Base-by-base conservation (phyloP, 2,797 vertebrate genomes). In the Ispidina picta region DNA sequence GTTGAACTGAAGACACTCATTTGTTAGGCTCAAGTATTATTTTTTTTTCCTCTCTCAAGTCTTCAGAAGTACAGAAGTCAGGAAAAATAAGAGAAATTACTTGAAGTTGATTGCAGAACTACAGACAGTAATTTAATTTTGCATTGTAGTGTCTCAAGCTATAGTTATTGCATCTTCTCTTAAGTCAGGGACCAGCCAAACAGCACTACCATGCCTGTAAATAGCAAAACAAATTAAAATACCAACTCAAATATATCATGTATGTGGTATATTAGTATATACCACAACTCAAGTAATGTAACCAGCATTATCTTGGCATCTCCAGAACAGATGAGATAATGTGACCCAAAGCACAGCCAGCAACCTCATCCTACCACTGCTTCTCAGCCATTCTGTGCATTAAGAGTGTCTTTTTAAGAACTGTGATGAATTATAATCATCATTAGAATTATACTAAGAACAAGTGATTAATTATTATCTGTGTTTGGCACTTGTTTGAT, bases 41-140 rank as follows among this genome's bases (percentile, higher is more conserved):
- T 31, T 18, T 1, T 1, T 3, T 28, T 17, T 7, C 8, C 29
- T 4, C 26, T 25, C 28, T 35, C 2, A 3, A 51, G 15, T 55
- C 33, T 79, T 85, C 20, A 69, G 16, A 29, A 68, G 17, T 17
- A 44, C 4, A 1, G 3, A 73, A 72, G 15, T 56, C 28, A 76
- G 23, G 8, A 66, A 68, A 86, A 77, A 4, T 19, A 73, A 55
- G 12, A 85, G 0, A 59, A 6, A 56, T 51, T 18, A 64, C 8
- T 35, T 39, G 5, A 62, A 64, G 7, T 10, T 48, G 49, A 91
- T 17, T 21, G 28, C 33, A 83, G 10, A 80, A 29, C 55, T 69
- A 11, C 8, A 55, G 31, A 74, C 4, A 72, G 6, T 15, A 85
- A 55, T 37, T 77, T 77, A 23, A 63, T 41, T 78, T 54, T 70